These are phyloP conservation scores for Blennius ocellaris DNA, from an alignment of 2,113 vertebrate species.

Conservation along the genomic window DNA sequence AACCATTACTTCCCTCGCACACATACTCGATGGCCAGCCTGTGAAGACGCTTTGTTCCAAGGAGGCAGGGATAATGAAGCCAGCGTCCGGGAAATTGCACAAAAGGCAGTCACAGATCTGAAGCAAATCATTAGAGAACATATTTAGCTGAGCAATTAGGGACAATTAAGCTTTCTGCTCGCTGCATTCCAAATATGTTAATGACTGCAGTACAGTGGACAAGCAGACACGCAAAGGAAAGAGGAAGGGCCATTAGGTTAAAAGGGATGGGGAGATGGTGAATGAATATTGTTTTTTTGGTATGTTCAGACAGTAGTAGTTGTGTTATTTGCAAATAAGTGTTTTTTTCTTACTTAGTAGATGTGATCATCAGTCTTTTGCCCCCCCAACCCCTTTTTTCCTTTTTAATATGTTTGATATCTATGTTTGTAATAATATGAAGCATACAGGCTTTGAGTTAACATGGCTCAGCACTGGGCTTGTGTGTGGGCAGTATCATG, in stretches of 20 bases:
- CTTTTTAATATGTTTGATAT: constrained; percentile 67
- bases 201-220: constrained; percentile 85
- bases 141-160: constrained; percentile 92
- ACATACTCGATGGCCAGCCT: constrained; percentile 77
- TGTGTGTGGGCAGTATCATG: constrained; percentile 59
- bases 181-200: constrained; percentile 90
- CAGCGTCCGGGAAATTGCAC: constrained; percentile 87
- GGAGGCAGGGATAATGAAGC: constrained; percentile 87
- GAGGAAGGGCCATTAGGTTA: constrained; percentile 83
- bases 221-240: constrained; percentile 83
- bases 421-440: constrained; percentile 57
- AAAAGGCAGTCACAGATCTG: constrained; percentile 88
- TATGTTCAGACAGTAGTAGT: constrained; percentile 35
- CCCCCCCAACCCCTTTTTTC: background rate
- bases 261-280: constrained; percentile 76
- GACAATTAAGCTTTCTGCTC: constrained; percentile 93
- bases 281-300: constrained; percentile 32
- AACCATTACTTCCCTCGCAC: constrained; percentile 77
- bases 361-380: constrained; percentile 46
- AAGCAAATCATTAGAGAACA: constrained; percentile 89
- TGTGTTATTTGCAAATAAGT: constrained; percentile 71
- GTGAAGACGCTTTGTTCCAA: constrained; percentile 88
- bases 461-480: constrained; percentile 61
- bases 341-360: constrained; percentile 44
- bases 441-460: constrained; percentile 56